Conservation (phyloP, 2,797 vertebrate genomes). For the Eupleurogrammus muticus region DNA sequence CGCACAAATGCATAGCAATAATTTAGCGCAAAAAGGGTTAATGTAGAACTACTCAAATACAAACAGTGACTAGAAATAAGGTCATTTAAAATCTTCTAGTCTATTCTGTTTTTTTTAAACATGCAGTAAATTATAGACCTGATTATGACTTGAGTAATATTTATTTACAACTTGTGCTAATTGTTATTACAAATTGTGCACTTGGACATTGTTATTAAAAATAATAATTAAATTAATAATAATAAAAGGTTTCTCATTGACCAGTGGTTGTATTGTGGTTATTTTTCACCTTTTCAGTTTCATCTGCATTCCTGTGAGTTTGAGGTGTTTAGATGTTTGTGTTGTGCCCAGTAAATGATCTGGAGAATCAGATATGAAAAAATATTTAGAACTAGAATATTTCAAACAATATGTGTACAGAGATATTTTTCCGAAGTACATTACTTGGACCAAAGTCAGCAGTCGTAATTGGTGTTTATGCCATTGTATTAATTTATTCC, state of each 20-base stretch:
- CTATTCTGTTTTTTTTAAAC: constrained; percentile 19
- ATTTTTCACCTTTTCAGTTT: constrained; percentile 21
- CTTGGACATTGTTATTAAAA: constrained; percentile 39
- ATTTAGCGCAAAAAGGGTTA: constrained; percentile 6
- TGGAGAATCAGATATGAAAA: neutral
- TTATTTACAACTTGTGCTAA: constrained; percentile 7
- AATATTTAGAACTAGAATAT: neutral
- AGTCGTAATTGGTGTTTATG: too few species aligned
- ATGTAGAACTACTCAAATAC: constrained; percentile 28
- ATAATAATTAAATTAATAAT: constrained; percentile 26
- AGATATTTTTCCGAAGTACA: neutral
- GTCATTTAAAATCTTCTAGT: neutral
- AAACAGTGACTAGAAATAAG: neutral
- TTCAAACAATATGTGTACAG: neutral
- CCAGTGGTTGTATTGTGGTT: constrained; percentile 1
- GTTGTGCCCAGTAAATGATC: neutral
- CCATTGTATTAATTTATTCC: too few species aligned
- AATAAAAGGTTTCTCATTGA: constrained; percentile 18
- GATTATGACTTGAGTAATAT: constrained; percentile 16
- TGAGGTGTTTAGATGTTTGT: neutral
- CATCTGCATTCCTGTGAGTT: neutral
- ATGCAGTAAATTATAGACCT: constrained; percentile 19
- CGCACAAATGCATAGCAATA: constrained; percentile 12
- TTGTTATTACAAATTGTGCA: constrained; percentile 24
- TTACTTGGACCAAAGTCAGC: neutral